These are phyloP conservation scores for Macrostomum cliftonense DNA, from an alignment of 2,888 invertebrate species.

Conservation along the genomic window DNA sequence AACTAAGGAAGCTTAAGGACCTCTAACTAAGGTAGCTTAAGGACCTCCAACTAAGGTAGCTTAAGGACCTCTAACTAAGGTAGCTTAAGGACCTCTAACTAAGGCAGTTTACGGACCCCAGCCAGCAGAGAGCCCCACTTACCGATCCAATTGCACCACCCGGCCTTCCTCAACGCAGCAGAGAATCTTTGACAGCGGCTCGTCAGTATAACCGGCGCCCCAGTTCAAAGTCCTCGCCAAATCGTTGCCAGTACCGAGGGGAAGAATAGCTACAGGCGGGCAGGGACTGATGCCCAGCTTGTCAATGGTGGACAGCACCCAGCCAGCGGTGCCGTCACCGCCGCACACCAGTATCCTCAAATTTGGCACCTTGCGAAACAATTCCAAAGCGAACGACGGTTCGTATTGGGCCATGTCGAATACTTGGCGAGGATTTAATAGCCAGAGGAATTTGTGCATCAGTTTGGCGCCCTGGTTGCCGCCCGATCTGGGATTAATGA, in stretches of 20 bases:
- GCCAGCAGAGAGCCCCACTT: conserved; percentile 3
- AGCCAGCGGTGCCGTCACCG: conserved; percentile 92
- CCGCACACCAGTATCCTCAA: conserved; percentile 81
- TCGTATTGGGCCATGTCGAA: conserved; percentile 52
- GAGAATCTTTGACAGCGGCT: conserved; percentile 82
- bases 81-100: no score
- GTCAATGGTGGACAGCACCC: conserved; percentile 85
- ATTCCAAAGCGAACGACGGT: conserved; percentile 45
- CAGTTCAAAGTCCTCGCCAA: conserved; percentile 81
- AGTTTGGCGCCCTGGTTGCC: conserved; percentile 91
- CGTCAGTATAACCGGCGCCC: conserved; percentile 94
- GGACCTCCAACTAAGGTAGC: no score
- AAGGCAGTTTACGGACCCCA: no score
- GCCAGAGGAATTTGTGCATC: conserved; percentile 88
- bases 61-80: no score
- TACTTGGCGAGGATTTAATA: conserved; percentile 81
- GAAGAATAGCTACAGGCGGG: conserved; percentile 80
- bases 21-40: no score
- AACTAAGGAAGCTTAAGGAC: no score
- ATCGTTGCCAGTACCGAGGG: conserved; percentile 91
- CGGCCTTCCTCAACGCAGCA: conserved; percentile 77
- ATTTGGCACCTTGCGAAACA: conserved; percentile 80
- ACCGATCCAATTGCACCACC: conserved; percentile 61
- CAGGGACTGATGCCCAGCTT: conserved; percentile 55
- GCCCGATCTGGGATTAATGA: conserved; percentile 94